A percentile compares a stretch with the other conserved stretches of the same genome.
phyloP scores from a whole-genome alignment of 2,888 invertebrate genomes.

The Thymelicus acteon region DNA sequence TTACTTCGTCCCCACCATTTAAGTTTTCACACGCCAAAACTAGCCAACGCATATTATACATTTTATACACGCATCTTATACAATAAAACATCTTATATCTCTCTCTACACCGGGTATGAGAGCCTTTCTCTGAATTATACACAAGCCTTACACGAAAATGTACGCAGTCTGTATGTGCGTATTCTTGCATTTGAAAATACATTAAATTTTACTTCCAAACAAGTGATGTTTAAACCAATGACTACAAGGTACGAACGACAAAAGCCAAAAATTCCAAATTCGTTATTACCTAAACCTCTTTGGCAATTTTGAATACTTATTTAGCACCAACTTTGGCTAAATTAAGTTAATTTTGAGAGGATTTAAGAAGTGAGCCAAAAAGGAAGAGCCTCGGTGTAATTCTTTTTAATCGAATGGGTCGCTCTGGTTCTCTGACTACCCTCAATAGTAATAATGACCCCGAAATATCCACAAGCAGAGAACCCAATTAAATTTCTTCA shows the following conservation, averaged over 20 bases:
- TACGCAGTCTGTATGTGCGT: constrained; percentile 8
- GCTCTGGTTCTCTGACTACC: not conserved
- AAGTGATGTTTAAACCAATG: constrained; percentile 14
- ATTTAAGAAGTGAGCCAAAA: constrained; percentile 35
- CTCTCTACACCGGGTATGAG: constrained; percentile 6
- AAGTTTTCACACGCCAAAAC: not conserved
- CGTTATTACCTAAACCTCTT: constrained; percentile 47
- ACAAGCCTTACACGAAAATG: constrained; percentile 3
- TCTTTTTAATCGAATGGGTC: not conserved
- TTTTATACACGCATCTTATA: constrained; percentile 19
- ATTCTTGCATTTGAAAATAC: constrained; percentile 1
- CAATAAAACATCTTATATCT: constrained; percentile 7
- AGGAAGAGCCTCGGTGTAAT: constrained; percentile 19
- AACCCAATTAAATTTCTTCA: not conserved
- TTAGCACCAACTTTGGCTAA: constrained; percentile 73
- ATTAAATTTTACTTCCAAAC: constrained; percentile 18
- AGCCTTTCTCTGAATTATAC: not conserved
- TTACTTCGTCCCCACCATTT: not conserved
- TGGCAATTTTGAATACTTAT: constrained; percentile 59
- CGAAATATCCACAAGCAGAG: too few relatives aligned
- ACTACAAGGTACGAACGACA: constrained; percentile 3
- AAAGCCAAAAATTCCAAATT: constrained; percentile 27
- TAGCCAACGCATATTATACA: not conserved
- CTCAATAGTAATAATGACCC: too few relatives aligned
- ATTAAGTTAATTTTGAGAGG: constrained; percentile 44